Conservation (phyloP, 2,888 invertebrate species). For the Ophion costatus region DNA sequence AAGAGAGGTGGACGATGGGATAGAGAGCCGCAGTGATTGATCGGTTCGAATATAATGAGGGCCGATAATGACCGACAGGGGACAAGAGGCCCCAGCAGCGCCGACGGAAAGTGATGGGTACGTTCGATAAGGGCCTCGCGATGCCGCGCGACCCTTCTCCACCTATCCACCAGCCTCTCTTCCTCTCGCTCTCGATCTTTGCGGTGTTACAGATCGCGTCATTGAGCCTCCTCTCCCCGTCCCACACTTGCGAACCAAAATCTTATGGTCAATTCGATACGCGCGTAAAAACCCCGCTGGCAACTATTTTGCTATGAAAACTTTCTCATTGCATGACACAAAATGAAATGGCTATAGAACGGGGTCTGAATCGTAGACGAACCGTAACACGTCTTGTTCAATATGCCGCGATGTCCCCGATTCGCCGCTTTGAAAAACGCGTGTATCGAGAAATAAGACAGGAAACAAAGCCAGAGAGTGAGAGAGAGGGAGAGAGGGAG, state of each 20-base stretch:
- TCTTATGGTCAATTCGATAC: not conserved
- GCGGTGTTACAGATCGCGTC: constrained; percentile 37
- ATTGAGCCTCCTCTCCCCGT: constrained; percentile 9
- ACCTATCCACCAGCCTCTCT: constrained; percentile 10
- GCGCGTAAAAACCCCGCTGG: constrained; percentile 3
- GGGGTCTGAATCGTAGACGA: constrained; percentile 25
- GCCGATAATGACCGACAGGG: constrained; percentile 82
- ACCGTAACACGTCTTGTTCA: constrained; percentile 29
- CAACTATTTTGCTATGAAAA: constrained; percentile 21
- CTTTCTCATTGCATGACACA: not conserved
- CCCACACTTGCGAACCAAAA: not conserved
- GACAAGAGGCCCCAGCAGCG: constrained; percentile 76
- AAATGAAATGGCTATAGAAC: constrained; percentile 57
- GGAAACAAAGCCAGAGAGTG: not conserved
- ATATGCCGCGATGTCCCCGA: constrained; percentile 27
- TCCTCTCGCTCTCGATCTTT: constrained; percentile 13
- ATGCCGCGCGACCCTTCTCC: constrained; percentile 50
- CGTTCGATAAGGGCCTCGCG: constrained; percentile 72
- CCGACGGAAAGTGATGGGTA: constrained; percentile 79
- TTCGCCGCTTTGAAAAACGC: constrained; percentile 49
- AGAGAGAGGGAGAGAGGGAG: not conserved
- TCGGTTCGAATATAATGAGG: constrained; percentile 83
- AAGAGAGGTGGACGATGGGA: constrained; percentile 58
- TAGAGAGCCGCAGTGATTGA: constrained; percentile 79
- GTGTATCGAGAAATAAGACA: constrained; percentile 9